Conservation (phyloP, 2,113 vertebrate species). For the Australoheros scitulus region DNA sequence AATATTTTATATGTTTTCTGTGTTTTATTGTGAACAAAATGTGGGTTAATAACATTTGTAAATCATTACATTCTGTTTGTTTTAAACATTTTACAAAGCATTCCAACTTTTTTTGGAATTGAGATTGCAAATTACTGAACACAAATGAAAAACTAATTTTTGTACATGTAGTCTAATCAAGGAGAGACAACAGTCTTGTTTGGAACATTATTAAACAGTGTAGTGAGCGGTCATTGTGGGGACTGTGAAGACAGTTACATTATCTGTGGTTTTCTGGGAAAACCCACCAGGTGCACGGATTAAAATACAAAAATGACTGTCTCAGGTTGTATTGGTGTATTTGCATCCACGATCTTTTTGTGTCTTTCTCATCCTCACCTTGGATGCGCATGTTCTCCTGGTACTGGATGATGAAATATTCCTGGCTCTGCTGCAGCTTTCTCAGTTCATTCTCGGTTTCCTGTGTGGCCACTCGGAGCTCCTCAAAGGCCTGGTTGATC, state of each 20-base stretch:
- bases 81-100: too few species aligned
- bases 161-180: background rate
- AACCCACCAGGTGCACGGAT: background rate
- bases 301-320: background rate
- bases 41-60: too few species aligned
- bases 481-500: constrained; percentile 95
- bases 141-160: background rate
- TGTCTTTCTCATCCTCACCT: constrained; percentile 49
- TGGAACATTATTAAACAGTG: too few species aligned
- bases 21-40: background rate
- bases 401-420: constrained; percentile 98
- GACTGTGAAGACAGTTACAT: background rate
- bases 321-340: background rate
- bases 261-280: background rate
- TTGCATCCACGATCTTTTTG: background rate
- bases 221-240: background rate
- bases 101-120: background rate
- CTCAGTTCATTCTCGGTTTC: constrained; percentile 92
- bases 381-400: constrained; percentile 92
- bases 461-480: constrained; percentile 88
- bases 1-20: background rate
- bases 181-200: background rate
- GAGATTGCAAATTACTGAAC: background rate
- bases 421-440: constrained; percentile 94
- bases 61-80: too few species aligned